Base-by-base conservation (phyloP, 2,113 vertebrate species). In the Hemicordylus capensis region DNA sequence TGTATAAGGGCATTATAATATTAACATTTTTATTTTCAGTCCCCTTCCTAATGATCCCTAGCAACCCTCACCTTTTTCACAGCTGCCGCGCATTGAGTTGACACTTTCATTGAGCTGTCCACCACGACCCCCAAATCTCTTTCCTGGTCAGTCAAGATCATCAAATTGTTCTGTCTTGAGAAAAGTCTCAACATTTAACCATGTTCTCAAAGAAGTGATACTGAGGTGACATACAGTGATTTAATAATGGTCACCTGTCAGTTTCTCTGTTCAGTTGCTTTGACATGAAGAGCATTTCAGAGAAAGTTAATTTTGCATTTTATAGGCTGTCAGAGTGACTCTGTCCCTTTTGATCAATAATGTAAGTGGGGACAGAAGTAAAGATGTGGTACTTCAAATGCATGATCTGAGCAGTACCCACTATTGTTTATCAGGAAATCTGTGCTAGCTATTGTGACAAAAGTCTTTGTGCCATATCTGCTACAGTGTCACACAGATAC, bases 291-390 rank as follows among this genome's bases (percentile, higher is more conserved):
- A 54, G 46, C 24, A 64, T 72, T 54, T n/a, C 59, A 84, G 34
- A 20, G 63, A 76, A 75, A 75, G 56, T 83, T 74, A 51, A 63
- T 66, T 76, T 44, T 76, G 28, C 73, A 37, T 31, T 67, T 58
- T 76, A 56, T 39, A 84, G 34, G 28, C 26, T 76, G 58, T 54
- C 59, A 66, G 46, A 19, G 48, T 54, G 34, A 66, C 26, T 66
- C 31, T 76, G n/a, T 76, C 61, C 61, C 59, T 76, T 67, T n/a
- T n/a, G 51, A 84, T 42, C 74, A 76, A 76, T 56, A 67, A 37
- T 39, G 12, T 42, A 17, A 37, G 26, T 67, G 44, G 20, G 56
- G 7, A 34, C n/a, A 19, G 42, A 31, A 85, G 39, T 4, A 39
- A 77, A 46, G 51, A 34, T 58, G 58, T 85, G 46, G 20, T 31